Evolutionary conservation across 2,113 vertebrate genomes (phyloP), one percentile per base, ranked within the genome.

Genomic region (Bettongia penicillata): DNA sequence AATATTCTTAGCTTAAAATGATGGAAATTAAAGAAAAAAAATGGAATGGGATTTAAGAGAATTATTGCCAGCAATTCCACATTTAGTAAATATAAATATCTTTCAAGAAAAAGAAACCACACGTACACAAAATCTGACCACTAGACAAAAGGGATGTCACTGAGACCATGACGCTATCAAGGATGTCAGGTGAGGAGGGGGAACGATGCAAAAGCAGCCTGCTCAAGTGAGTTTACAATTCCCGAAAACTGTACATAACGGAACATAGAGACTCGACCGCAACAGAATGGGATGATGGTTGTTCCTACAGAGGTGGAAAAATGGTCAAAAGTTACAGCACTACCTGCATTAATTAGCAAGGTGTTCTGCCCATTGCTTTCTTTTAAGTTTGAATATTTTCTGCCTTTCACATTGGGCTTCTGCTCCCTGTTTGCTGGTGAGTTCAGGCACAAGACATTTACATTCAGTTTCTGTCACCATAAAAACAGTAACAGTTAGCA

Each of bases 391-490:
- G 97, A n/a, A 94, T 94, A 93, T 96, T 95, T 96, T 95, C 94
- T 95, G 93, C 93, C 97, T 96, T 96, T 95, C 95, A 96, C 93
- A 97, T 91, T 95, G 90, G 90, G 96, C 93, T 94, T 97, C 92
- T 96, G 97, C 92, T 95, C 98, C 97, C 97, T 95, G 94, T 98
- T 93, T 98, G 99, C 98, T 99, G 99, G 98, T 99, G 98, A 98
- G 98, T 97, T 98, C 98, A 99, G 98, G 99, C 98, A 98, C 98
- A 98, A 97, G 93, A 98, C 94, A 94, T 96, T 98, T 99, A 99
- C 98, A 99, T 99, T 99, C 98, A 99, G 98, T 98, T 98, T 98
- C 98, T 99, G 98, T 99, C 99, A 98, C 97, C 97, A 94, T 98
- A 98, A 97, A 43, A 98, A 98, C 97, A 98, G 97, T 98, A 98